Conservation (phyloP, 1,140 invertebrate genomes). For the Berghia stephanieae region DNA sequence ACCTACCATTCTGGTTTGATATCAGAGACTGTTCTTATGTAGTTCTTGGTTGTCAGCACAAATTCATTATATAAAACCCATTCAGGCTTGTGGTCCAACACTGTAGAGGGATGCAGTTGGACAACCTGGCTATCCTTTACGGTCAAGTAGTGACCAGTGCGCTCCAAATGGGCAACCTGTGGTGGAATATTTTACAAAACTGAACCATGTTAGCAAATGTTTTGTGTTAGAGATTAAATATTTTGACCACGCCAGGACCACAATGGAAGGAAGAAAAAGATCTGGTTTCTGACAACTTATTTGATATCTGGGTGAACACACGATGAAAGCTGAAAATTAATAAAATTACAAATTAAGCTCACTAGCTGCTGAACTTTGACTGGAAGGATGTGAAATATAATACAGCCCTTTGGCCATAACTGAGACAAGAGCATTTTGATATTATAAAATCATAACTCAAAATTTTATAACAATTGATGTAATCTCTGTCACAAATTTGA, state of each 20-base stretch:
- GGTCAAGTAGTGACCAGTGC: constrained; percentile 96
- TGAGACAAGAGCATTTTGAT: too few species aligned
- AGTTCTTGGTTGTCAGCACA: constrained; percentile 99
- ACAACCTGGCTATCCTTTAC: constrained; percentile 99
- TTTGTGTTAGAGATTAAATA: too few species aligned
- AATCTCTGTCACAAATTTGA: too few species aligned
- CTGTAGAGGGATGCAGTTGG: constrained; percentile 97
- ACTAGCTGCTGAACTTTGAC: too few species aligned
- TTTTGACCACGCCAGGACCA: not conserved
- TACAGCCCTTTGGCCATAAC: too few species aligned
- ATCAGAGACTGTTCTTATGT: constrained; percentile 98
- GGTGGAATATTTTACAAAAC: constrained; percentile 17
- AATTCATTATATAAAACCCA: constrained; percentile 99
- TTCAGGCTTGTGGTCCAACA: constrained; percentile 98
- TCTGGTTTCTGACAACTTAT: not conserved
- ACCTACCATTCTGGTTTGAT: constrained; percentile 91
- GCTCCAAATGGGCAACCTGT: constrained; percentile 92
- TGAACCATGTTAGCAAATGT: constrained; percentile 22
- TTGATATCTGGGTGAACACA: too few species aligned
- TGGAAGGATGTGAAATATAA: too few species aligned
- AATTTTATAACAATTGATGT: too few species aligned
- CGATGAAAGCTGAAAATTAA: too few species aligned
- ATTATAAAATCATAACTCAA: too few species aligned
- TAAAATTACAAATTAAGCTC: too few species aligned
- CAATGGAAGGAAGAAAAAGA: not conserved